Conservation (phyloP, 2,113 vertebrate species). For the Oenanthe oenanthe region DNA sequence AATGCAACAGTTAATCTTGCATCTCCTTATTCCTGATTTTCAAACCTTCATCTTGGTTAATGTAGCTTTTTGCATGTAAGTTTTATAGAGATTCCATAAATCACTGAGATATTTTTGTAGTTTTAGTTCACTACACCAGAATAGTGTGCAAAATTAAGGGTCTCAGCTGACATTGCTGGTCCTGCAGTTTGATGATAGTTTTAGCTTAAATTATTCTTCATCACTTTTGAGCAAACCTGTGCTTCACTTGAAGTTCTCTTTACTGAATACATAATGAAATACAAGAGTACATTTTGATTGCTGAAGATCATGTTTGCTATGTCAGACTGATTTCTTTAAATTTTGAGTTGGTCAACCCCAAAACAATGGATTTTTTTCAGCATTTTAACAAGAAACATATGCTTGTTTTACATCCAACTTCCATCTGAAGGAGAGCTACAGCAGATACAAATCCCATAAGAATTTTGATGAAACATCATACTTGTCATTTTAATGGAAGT, state of each 20-base stretch:
- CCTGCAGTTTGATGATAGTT: not conserved
- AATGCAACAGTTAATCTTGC: rapidly evolving
- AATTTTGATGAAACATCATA: constrained; percentile 11
- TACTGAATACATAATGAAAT: not conserved
- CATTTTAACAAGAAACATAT: constrained; percentile 58
- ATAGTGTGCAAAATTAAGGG: not conserved
- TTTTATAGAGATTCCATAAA: not conserved
- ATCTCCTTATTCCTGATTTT: not conserved
- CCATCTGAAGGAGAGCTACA: not conserved
- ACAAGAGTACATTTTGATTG: not conserved
- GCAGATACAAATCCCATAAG: not conserved
- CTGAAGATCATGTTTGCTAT: constrained; percentile 24
- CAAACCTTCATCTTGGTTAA: not conserved
- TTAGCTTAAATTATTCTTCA: not conserved
- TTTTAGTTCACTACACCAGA: not conserved
- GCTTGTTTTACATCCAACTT: constrained; percentile 55
- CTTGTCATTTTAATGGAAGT: constrained; percentile 9
- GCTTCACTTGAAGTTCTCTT: not conserved
- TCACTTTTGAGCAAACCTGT: not conserved
- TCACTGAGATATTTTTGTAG: not conserved
- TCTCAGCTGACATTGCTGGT: not conserved
- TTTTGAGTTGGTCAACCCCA: constrained; percentile 7
- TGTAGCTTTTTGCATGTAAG: not conserved
- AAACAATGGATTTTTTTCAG: constrained; percentile 38
- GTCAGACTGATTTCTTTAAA: constrained; percentile 39